These are phyloP conservation scores for Vipera latastei DNA, from an alignment of 2,797 vertebrate genomes.

Conservation along the genomic window DNA sequence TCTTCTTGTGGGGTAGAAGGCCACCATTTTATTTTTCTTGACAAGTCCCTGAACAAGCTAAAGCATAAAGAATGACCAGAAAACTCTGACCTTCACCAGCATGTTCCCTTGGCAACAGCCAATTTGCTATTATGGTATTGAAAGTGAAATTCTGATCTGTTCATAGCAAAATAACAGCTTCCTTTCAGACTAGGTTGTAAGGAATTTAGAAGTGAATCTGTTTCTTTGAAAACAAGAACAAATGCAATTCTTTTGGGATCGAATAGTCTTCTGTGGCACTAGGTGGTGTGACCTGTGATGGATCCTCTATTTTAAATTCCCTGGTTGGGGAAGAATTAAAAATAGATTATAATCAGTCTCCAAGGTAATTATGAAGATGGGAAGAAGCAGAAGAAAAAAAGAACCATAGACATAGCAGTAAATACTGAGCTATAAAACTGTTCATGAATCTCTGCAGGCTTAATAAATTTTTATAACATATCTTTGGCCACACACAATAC, in stretches of 20 bases:
- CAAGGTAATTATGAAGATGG: neutral
- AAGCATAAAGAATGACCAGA: conserved; percentile 64
- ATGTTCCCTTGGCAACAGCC: conserved; percentile 76
- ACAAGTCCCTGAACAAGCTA: conserved; percentile 63
- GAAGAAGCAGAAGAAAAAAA: neutral
- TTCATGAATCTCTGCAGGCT: neutral
- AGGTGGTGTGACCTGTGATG: conserved; percentile 5
- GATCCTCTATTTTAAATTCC: neutral
- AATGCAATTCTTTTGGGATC: conserved; percentile 5
- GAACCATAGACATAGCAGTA: neutral
- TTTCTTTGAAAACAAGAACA: conserved; percentile 36
- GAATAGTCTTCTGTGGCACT: neutral
- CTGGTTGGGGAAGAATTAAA: conserved; percentile 9
- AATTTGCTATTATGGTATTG: conserved; percentile 67
- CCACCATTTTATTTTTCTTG: conserved; percentile 54
- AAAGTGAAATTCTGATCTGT: conserved; percentile 69
- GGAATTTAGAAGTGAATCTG: conserved; percentile 43
- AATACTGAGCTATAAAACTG: neutral
- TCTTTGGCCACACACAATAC: neutral
- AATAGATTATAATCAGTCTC: neutral
- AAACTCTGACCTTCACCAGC: conserved; percentile 59
- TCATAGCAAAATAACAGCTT: conserved; percentile 53
- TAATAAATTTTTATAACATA: neutral
- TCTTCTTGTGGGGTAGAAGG: conserved; percentile 52
- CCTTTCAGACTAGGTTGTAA: conserved; percentile 47